Evolutionary conservation across 2,797 vertebrate species (phyloP).

Genomic region (Rhinoraja longicauda): DNA sequence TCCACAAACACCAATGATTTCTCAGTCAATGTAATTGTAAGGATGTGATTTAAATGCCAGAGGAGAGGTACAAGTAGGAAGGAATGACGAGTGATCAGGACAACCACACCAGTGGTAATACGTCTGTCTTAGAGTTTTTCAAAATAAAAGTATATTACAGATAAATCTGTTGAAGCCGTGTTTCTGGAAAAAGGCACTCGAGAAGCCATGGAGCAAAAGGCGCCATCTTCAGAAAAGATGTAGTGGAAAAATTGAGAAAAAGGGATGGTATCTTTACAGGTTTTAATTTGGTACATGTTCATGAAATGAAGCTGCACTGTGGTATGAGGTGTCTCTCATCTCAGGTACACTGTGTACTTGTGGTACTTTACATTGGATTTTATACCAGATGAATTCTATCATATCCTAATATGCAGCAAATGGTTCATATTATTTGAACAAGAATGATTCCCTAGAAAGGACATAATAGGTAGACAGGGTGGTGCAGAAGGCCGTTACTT

Average conservation of each 20-base stretch:
- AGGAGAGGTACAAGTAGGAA: background rate
- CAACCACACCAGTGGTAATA: background rate
- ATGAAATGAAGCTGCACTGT: background rate
- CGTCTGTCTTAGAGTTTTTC: background rate
- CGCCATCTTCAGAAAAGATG: no score
- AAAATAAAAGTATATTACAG: background rate
- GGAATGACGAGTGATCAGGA: background rate
- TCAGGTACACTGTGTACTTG: background rate
- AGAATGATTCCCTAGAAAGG: no score
- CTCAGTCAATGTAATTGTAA: background rate
- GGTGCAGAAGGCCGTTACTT: no score
- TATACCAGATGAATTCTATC: background rate
- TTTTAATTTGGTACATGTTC: background rate
- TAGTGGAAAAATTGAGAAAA: no score
- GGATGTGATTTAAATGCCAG: background rate
- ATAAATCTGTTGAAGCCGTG: background rate
- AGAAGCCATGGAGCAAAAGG: no score
- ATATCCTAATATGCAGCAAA: background rate
- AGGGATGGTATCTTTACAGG: no score
- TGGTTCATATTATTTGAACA: background rate
- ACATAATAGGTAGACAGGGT: no score
- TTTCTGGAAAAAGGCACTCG: no score
- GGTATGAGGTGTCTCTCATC: background rate
- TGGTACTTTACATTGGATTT: background rate
- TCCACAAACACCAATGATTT: background rate